A percentile compares a stretch with the other conserved stretches of the same genome.
Conservation (phyloP, 2,888 invertebrate species). For the Chelonus formosanus region DNA sequence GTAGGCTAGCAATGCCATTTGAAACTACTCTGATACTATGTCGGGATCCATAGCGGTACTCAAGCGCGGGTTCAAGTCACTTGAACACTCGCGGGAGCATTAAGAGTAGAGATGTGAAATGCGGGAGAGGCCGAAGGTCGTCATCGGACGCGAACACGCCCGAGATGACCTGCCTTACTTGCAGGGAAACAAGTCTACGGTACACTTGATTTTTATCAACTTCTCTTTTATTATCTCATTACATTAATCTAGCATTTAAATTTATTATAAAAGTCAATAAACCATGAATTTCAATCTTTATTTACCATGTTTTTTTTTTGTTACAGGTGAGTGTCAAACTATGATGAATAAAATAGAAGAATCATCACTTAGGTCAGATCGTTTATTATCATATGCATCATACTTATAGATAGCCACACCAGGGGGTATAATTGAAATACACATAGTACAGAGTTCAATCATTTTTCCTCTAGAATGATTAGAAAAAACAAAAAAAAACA, state of each 20-base stretch:
- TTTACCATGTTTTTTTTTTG: conserved; percentile 31
- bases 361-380: conserved; percentile 24
- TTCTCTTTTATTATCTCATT: too few species aligned
- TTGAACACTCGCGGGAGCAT: neutral
- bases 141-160: conserved; percentile 59
- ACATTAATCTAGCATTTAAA: too few species aligned
- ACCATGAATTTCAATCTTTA: too few species aligned
- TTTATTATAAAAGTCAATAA: too few species aligned
- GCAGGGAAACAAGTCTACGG: conserved; percentile 23
- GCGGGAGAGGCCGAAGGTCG: conserved; percentile 58
- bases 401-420: too few species aligned
- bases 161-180: conserved; percentile 45
- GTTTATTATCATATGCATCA: neutral
- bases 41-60: conserved; percentile 36
- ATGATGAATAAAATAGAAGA: conserved; percentile 26
- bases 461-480: too few species aligned
- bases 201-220: conserved; percentile 9
- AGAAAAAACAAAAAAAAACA: too few species aligned
- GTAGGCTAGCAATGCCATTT: conserved; percentile 62
- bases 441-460: too few species aligned
- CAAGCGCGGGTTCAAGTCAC: conserved; percentile 48
- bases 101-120: conserved; percentile 34
- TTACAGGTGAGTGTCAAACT: conserved; percentile 48
- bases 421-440: too few species aligned
- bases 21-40: conserved; percentile 29